A percentile compares a stretch with the other conserved stretches of the same genome.
Evolutionary conservation across 2,888 invertebrate genomes (phyloP).

Genomic region (Cephus rjabovi): DNA sequence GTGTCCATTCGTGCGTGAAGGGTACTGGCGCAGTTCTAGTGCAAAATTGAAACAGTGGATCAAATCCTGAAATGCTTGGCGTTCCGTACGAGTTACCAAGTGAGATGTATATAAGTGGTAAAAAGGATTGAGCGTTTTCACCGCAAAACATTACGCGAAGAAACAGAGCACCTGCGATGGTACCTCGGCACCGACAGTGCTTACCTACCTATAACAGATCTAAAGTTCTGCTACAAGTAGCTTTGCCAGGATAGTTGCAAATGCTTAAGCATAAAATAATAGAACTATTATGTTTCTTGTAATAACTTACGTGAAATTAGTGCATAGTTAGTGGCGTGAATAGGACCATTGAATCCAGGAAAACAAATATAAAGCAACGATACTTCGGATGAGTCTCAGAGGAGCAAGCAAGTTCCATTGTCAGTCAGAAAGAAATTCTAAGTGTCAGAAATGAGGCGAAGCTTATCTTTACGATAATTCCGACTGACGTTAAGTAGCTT

Average conservation of each 20-base stretch:
- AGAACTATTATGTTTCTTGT: conserved; percentile 17
- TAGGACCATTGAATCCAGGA: conserved; percentile 29
- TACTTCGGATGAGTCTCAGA: not conserved
- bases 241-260: not conserved
- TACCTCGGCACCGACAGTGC: conserved; percentile 1
- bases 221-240: not conserved
- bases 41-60: conserved; percentile 4
- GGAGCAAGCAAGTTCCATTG: not conserved
- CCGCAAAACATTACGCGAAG: conserved; percentile 14
- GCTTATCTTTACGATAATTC: not conserved
- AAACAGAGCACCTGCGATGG: not conserved
- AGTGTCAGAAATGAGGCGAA: not conserved
- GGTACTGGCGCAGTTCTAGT: not conserved
- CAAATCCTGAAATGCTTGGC: not conserved
- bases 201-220: not conserved
- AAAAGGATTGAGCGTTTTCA: not conserved
- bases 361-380: conserved; percentile 27
- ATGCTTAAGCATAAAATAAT: not conserved
- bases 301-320: conserved; percentile 40
- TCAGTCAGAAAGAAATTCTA: not conserved
- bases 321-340: conserved; percentile 34
- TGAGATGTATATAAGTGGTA: not conserved
- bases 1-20: not conserved
- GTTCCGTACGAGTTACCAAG: not conserved
- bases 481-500: not conserved